Evolutionary conservation across 2,113 vertebrate genomes (phyloP).

Genomic region (Rhinolophus ferrumequinum): DNA sequence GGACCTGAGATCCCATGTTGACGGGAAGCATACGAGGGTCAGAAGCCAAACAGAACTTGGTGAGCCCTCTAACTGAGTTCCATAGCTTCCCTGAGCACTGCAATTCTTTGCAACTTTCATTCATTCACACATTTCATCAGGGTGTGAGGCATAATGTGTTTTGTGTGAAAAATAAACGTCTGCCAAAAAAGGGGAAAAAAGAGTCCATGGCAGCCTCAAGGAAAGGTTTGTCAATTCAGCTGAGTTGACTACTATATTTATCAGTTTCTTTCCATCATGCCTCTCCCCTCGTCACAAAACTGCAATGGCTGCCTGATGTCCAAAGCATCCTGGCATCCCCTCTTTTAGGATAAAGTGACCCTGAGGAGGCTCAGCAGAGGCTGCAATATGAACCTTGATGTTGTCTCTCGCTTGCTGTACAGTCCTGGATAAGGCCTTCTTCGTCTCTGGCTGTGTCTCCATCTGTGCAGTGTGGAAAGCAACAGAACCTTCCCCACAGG

Average conservation of each 20-base stretch:
- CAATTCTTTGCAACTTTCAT: background rate
- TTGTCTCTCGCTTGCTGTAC: background rate
- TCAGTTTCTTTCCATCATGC: too few species aligned
- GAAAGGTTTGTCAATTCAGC: background rate
- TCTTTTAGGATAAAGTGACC: background rate
- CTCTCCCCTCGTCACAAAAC: background rate
- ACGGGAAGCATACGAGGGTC: background rate
- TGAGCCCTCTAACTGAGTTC: background rate
- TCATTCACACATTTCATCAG: background rate
- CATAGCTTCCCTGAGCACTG: background rate
- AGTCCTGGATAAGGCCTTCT: background rate
- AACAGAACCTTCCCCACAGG: background rate
- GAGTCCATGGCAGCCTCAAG: background rate
- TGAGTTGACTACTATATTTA: background rate
- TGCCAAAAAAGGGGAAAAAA: background rate
- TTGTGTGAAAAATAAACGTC: background rate
- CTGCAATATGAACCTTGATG: background rate
- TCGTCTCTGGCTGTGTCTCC: background rate
- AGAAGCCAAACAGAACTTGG: background rate
- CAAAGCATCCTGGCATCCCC: background rate
- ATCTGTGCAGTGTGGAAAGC: background rate
- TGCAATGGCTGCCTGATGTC: accelerated
- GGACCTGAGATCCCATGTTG: too few species aligned
- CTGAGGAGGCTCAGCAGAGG: background rate
- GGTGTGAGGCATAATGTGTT: background rate